phyloP scores from a whole-genome alignment of 2,888 invertebrate genomes.

The Lasioglossum morio region DNA sequence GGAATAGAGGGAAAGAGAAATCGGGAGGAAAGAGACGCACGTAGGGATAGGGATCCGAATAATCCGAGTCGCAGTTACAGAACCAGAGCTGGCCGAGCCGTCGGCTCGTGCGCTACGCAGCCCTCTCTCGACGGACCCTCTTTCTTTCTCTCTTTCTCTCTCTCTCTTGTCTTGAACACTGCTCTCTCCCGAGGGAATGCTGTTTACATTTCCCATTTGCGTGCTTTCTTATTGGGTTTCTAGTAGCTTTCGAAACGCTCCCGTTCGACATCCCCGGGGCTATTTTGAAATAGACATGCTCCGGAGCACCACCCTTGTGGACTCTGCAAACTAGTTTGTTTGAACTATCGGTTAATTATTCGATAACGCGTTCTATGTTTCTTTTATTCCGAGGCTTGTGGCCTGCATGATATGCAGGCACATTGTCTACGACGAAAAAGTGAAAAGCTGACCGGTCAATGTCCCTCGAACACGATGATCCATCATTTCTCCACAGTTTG shows the following conservation, averaged over 20 bases:
- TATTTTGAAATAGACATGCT: not conserved
- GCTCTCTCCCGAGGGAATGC: not conserved
- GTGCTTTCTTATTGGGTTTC: constrained; percentile 4
- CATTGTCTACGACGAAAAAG: not conserved
- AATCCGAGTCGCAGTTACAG: constrained; percentile 80
- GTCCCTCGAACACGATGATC: constrained; percentile 14
- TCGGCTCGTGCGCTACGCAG: constrained; percentile 80
- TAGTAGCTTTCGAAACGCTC: not conserved
- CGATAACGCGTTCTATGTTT: not conserved
- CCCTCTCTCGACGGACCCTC: constrained; percentile 45
- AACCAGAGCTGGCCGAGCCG: constrained; percentile 81
- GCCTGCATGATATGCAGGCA: too few relatives aligned
- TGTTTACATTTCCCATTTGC: not conserved
- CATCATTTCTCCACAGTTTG: not conserved
- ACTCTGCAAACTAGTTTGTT: not conserved
- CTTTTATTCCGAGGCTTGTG: not conserved
- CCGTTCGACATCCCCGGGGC: not conserved
- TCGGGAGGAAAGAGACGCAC: constrained; percentile 71
- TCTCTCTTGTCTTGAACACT: not conserved
- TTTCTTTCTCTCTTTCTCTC: not conserved
- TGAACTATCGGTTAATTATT: not conserved
- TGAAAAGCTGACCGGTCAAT: not conserved
- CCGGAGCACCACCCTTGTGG: not conserved
- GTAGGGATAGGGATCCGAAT: constrained; percentile 82
- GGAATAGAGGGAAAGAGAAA: constrained; percentile 72